A percentile compares a stretch with the other conserved stretches of the same genome.
These are phyloP conservation scores for Malacosoma neustria DNA, from an alignment of 2,888 invertebrate genomes.

Conservation along the genomic window DNA sequence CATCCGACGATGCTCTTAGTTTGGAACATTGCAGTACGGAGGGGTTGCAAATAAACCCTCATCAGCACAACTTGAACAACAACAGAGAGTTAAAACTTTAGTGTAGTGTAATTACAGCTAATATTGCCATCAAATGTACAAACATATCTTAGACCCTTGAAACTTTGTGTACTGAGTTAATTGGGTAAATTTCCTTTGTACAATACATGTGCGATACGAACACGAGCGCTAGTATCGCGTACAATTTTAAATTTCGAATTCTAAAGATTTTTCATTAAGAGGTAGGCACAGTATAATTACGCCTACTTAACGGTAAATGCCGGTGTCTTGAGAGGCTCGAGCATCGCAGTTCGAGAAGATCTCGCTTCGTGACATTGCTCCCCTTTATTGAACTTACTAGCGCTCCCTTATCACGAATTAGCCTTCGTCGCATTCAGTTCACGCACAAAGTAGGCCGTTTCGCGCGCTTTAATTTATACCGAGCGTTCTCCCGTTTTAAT, in stretches of 20 bases:
- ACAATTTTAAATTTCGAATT: not conserved
- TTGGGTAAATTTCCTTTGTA: not conserved
- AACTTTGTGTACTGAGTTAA: constrained; percentile 15
- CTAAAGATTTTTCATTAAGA: not conserved
- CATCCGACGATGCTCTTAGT: constrained; percentile 1
- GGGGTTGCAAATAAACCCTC: constrained; percentile 15
- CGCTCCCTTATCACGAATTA: constrained; percentile 64
- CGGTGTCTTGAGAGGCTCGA: constrained; percentile 34
- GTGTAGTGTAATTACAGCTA: constrained; percentile 17
- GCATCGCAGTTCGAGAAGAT: constrained; percentile 25
- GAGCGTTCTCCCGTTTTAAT: constrained; percentile 49
- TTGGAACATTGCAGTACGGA: constrained; percentile 14
- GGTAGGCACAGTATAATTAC: constrained; percentile 13
- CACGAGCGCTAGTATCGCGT: no score
- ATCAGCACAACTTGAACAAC: constrained; percentile 13
- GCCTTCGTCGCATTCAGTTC: constrained; percentile 54
- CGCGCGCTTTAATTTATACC: constrained; percentile 57
- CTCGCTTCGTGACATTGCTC: constrained; percentile 47
- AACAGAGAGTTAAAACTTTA: constrained; percentile 16
- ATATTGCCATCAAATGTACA: not conserved
- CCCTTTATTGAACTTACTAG: constrained; percentile 52
- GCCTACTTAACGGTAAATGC: constrained; percentile 38
- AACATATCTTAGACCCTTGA: not conserved
- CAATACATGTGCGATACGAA: no score
- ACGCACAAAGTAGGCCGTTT: constrained; percentile 58